These are phyloP conservation scores for Fulmarus glacialis DNA, from an alignment of 2,113 vertebrate species.

Conservation along the genomic window DNA sequence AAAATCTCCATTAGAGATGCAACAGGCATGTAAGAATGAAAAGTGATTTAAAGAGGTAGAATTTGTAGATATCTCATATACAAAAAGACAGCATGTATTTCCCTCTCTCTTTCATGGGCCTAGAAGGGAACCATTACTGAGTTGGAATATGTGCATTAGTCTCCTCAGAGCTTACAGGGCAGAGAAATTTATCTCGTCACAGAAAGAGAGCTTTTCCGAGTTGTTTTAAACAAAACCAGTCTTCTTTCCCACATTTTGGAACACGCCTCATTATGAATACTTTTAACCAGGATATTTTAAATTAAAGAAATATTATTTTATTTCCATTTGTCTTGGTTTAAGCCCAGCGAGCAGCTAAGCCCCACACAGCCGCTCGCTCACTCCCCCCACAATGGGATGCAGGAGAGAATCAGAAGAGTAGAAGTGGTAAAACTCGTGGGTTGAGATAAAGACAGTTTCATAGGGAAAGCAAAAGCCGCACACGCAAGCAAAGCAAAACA, in stretches of 20 bases:
- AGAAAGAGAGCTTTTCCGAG: not conserved
- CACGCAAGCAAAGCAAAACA: too few species aligned
- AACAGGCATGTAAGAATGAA: not conserved
- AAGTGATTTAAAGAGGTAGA: not conserved
- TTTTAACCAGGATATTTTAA: not conserved
- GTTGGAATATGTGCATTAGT: not conserved
- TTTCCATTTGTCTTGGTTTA: not conserved
- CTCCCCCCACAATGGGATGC: not conserved
- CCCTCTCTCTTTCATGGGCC: not conserved
- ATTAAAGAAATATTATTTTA: not conserved
- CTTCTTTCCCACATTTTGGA: not conserved
- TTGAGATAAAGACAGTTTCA: not conserved
- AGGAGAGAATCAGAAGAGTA: not conserved
- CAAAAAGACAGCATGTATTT: not conserved
- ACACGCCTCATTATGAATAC: not conserved
- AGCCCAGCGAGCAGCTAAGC: not conserved
- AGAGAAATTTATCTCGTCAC: not conserved
- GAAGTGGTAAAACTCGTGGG: not conserved
- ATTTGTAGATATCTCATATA: not conserved
- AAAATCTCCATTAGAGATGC: not conserved
- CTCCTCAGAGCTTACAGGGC: not conserved
- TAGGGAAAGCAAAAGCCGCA: not conserved
- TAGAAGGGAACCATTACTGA: not conserved
- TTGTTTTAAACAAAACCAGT: not conserved
- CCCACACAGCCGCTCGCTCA: fast-evolving